Evolutionary conservation across 64 coral and sea anemone genomes (phyloP).

Genomic region (Actinia tenebrosa): DNA sequence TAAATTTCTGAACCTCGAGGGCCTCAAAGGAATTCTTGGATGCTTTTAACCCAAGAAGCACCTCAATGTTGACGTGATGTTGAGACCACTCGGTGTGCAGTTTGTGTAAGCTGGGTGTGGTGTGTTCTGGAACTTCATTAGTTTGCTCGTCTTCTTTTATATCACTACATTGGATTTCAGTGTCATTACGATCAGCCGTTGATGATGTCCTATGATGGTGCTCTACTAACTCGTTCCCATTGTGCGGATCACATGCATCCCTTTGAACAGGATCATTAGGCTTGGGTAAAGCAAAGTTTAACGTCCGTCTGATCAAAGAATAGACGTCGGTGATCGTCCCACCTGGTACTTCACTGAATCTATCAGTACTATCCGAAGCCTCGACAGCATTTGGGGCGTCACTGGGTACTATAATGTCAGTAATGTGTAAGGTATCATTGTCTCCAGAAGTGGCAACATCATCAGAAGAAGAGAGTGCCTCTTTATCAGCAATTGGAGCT

Average conservation of each 20-base stretch:
- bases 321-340: not conserved
- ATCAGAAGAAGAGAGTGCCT: too few species aligned
- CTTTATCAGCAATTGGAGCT: not conserved
- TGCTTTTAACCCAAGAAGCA: not conserved
- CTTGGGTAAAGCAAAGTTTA: not conserved
- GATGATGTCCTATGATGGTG: not conserved
- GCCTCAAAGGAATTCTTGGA: not conserved
- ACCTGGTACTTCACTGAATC: not conserved
- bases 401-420: not conserved
- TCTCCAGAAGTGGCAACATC: not conserved
- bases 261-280: not conserved
- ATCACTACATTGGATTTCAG: not conserved
- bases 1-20: not conserved
- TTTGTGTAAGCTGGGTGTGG: not conserved
- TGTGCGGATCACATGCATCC: not conserved
- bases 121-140: not conserved
- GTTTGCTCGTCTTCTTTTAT: not conserved
- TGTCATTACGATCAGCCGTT: not conserved
- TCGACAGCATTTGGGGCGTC: not conserved
- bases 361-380: not conserved
- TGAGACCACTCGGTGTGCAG: not conserved
- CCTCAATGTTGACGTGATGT: not conserved
- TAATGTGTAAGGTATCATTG: not conserved
- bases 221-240: not conserved
- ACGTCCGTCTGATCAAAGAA: not conserved